Base-by-base conservation (phyloP, 2,113 vertebrate genomes). In the Anser brachyrhynchus region DNA sequence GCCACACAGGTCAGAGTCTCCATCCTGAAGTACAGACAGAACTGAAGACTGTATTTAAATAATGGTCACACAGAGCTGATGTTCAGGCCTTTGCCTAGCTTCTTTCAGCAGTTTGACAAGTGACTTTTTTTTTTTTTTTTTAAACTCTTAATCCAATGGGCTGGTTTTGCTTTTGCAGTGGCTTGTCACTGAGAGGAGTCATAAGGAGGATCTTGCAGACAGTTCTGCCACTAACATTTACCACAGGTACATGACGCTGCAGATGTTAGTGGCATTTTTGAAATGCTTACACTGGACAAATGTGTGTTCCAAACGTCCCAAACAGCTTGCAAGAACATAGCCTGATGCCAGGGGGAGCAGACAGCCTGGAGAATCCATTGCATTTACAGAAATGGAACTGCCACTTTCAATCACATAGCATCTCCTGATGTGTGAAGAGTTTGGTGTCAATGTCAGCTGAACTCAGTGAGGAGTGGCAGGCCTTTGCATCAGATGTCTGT, bases 21-120 rank as follows among this genome's bases (percentile, higher is more conserved):
- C 93, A 96, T 97, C 97, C 87, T 93, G 95, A 97, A 97, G 92
- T 95, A 97, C 77, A 97, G 94, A 94, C 90, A 95, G 91, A 94
- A 85, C 81, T 83, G 96, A 87, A 96, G 95, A 97, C 92, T 97
- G 92, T 82, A 94, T 93, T 96, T 82, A 96, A 95, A 95, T 93
- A 96, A 84, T 29, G 33, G 39, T 96, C 96, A 95, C 94, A 93
- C 80, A 96, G 93, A 92, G 94, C 87, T 96, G 97, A 96, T 75
- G 80, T 91, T 95, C 81, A 84, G 96, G 93, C 97, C 96, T 93
- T 97, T 92, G 96, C 97, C 97, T 96, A 97, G 95, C 93, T 96
- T 97, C 92, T 96, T 95, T 92, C 92, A 97, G 91, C 73, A 96
- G 84, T 96, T 86, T 95, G 89, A 95, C 88, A 94, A 95, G 92